Conservation (phyloP, 2,113 vertebrate genomes). For the Chrysochloris asiatica region DNA sequence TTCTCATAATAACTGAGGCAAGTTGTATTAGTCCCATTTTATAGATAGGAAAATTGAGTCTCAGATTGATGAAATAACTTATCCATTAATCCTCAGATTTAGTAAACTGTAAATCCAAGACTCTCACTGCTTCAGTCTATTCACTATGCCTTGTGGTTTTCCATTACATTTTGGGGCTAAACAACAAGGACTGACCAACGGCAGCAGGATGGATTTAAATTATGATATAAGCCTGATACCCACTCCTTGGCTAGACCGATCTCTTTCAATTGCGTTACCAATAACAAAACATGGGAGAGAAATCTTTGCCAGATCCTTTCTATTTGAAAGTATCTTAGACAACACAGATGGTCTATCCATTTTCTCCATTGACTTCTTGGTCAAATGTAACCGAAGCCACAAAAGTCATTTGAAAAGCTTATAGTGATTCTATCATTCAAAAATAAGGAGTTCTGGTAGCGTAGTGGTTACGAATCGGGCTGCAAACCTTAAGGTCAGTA, state of each 20-base stretch:
- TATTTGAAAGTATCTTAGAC: conserved; percentile 2
- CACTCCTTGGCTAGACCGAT: too few species aligned
- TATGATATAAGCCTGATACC: background rate
- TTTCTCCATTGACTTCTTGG: background rate
- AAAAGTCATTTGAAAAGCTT: background rate
- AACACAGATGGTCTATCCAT: background rate
- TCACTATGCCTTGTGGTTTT: background rate
- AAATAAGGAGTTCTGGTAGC: too few species aligned
- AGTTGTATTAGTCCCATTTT: background rate
- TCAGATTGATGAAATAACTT: background rate
- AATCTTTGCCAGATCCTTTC: background rate
- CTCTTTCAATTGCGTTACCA: background rate
- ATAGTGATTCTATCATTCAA: background rate
- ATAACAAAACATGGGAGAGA: background rate
- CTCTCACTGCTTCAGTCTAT: background rate
- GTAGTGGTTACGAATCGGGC: too few species aligned
- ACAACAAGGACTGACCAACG: background rate
- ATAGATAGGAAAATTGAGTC: background rate
- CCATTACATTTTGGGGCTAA: background rate
- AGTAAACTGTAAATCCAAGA: background rate
- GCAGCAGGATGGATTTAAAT: background rate
- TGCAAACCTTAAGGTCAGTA: too few species aligned
- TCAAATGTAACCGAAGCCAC: background rate
- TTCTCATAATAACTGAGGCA: background rate
- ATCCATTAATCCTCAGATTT: background rate